phyloP scores from a whole-genome alignment of 2,888 invertebrate species.

The Aphodius sticticus region DNA sequence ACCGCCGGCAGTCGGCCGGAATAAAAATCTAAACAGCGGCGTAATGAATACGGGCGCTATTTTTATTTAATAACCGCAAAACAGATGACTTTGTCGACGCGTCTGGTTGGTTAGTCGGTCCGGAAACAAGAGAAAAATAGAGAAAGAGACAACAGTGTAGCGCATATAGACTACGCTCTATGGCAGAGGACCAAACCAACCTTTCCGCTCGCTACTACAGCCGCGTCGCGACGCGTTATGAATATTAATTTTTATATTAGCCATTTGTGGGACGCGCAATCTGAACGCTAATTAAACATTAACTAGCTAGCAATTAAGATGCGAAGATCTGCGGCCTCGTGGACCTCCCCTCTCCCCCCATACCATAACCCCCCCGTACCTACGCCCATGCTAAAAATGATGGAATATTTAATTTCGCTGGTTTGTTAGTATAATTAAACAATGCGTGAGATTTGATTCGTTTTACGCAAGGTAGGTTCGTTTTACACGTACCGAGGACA shows the following conservation, averaged over 20 bases:
- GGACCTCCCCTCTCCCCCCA: not conserved
- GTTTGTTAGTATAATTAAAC: not conserved
- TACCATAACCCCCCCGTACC: not conserved
- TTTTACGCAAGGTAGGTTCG: too few species aligned
- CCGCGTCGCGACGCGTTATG: not conserved
- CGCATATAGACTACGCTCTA: not conserved
- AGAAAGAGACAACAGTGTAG: not conserved
- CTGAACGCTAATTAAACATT: not conserved
- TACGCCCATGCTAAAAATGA: not conserved
- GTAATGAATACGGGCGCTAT: not conserved
- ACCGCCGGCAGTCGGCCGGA: not conserved
- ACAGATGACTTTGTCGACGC: conserved; percentile 4
- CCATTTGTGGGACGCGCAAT: not conserved
- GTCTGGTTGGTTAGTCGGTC: not conserved
- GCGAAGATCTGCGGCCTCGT: not conserved
- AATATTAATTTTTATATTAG: conserved; percentile 4
- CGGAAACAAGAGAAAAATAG: not conserved
- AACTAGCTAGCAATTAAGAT: conserved; percentile 4
- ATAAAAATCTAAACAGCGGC: not conserved
- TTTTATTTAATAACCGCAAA: not conserved
- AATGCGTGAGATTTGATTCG: too few species aligned
- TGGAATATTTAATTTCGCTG: not conserved
- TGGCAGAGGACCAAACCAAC: not conserved
- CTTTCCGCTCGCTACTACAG: not conserved
- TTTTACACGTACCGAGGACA: too few species aligned